Evolutionary conservation across 2,797 vertebrate species (phyloP).

Genomic region (Danio albolineatus): DNA sequence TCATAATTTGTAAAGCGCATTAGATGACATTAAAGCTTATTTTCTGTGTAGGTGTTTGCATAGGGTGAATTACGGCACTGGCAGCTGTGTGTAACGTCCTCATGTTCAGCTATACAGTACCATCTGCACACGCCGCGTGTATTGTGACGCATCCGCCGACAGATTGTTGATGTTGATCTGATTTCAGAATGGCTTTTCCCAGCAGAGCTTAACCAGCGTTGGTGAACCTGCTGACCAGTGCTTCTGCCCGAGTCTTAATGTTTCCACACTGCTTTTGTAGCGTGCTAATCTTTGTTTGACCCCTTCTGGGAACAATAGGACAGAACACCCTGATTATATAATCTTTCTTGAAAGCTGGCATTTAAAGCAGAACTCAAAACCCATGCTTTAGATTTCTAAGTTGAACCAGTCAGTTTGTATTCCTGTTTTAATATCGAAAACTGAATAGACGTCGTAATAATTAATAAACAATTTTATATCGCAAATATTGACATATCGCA

Average conservation of each 20-base stretch:
- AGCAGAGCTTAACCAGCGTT: conserved; percentile 58
- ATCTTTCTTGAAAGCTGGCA: not conserved
- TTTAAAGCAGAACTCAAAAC: not conserved
- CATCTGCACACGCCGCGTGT: conserved; percentile 42
- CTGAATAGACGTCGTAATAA: too few species aligned
- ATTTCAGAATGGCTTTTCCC: conserved; percentile 38
- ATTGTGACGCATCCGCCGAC: conserved; percentile 49
- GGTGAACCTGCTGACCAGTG: conserved; percentile 63
- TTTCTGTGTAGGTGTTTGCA: not conserved
- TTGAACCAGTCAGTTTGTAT: too few species aligned
- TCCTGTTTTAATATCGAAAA: too few species aligned
- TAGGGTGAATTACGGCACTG: not conserved
- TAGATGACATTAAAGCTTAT: too few species aligned
- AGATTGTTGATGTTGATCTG: conserved; percentile 50
- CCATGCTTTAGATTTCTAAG: too few species aligned
- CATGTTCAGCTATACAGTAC: not conserved
- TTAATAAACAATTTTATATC: too few species aligned
- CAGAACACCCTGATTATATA: conserved; percentile 9
- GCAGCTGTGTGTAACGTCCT: conserved; percentile 13
- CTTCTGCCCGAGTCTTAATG: conserved; percentile 50
- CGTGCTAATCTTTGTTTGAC: conserved; percentile 41
- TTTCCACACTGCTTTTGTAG: not conserved
- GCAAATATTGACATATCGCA: too few species aligned
- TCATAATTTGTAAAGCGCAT: not conserved
- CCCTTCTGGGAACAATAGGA: conserved; percentile 31